These are phyloP conservation scores for Nothocercus julius DNA, from an alignment of 2,113 vertebrate species.

Conservation along the genomic window DNA sequence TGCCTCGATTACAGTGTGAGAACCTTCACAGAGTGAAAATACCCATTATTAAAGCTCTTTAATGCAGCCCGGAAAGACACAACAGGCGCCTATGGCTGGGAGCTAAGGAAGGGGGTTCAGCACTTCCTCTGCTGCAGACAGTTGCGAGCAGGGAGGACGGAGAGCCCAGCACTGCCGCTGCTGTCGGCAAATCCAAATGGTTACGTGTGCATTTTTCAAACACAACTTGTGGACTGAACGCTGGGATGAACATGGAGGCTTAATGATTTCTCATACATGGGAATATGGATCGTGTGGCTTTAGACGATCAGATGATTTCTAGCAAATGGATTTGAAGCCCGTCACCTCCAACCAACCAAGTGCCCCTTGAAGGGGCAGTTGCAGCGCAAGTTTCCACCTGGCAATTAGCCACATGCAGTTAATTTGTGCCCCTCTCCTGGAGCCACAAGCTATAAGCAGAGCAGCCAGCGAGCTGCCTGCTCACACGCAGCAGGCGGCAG, in stretches of 20 bases:
- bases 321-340: not conserved
- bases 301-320: not conserved
- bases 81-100: conserved; percentile 32
- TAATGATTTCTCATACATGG: not conserved
- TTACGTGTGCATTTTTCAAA: not conserved
- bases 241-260: not conserved
- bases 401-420: not conserved
- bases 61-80: conserved; percentile 23
- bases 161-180: not conserved
- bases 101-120: conserved; percentile 10
- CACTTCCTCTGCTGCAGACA: not conserved
- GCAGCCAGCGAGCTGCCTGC: not conserved
- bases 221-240: not conserved
- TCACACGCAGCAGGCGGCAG: not conserved
- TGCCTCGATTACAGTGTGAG: conserved; percentile 35
- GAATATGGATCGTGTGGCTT: rapidly evolving
- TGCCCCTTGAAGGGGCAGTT: not conserved
- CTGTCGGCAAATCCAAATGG: not conserved
- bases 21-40: conserved; percentile 47
- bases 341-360: not conserved
- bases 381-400: not conserved
- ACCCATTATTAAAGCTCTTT: conserved; percentile 38
- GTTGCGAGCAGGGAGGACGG: not conserved
- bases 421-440: not conserved
- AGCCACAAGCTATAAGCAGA: not conserved